Conservation (phyloP, 2,797 vertebrate genomes). For the Tiaroga cobitis region DNA sequence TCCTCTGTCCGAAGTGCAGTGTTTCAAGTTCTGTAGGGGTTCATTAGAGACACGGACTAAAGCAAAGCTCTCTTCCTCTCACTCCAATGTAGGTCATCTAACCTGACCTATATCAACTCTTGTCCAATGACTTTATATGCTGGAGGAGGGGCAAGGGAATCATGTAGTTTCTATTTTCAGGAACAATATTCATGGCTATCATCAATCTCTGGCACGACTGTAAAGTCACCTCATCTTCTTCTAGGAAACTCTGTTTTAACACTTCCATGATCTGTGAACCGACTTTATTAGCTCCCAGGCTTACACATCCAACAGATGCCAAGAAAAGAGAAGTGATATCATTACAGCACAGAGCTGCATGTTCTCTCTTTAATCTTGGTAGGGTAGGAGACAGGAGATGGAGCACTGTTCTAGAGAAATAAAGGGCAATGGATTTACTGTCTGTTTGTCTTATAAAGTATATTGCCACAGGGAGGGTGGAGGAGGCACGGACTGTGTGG, state of each 20-base stretch:
- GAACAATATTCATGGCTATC: constrained; percentile 41
- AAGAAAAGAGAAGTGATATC: constrained; percentile 24
- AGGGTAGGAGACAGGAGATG: constrained; percentile 23
- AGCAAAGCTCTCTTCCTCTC: constrained; percentile 17
- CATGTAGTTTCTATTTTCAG: constrained; percentile 57
- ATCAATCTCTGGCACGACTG: constrained; percentile 46
- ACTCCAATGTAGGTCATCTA: constrained; percentile 64
- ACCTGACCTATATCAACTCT: constrained; percentile 58
- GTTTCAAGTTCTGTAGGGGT: constrained; percentile 10
- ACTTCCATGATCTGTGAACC: constrained; percentile 5
- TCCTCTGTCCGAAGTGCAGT: background rate
- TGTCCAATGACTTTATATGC: constrained; percentile 55
- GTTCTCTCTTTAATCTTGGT: constrained; percentile 20
- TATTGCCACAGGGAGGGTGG: constrained; percentile 21
- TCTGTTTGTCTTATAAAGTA: constrained; percentile 29
- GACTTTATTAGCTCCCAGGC: constrained; percentile 23
- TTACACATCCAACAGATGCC: constrained; percentile 10
- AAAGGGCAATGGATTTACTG: constrained; percentile 40
- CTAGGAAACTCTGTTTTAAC: constrained; percentile 37
- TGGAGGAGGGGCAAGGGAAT: constrained; percentile 48
- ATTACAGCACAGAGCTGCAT: constrained; percentile 4
- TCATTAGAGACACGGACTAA: constrained; percentile 26
- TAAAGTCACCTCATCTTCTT: constrained; percentile 54
- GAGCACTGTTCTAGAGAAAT: constrained; percentile 13
- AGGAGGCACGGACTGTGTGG: constrained; percentile 38